These are phyloP conservation scores for Protonibea diacanthus DNA, from an alignment of 2,797 vertebrate genomes.

Conservation along the genomic window DNA sequence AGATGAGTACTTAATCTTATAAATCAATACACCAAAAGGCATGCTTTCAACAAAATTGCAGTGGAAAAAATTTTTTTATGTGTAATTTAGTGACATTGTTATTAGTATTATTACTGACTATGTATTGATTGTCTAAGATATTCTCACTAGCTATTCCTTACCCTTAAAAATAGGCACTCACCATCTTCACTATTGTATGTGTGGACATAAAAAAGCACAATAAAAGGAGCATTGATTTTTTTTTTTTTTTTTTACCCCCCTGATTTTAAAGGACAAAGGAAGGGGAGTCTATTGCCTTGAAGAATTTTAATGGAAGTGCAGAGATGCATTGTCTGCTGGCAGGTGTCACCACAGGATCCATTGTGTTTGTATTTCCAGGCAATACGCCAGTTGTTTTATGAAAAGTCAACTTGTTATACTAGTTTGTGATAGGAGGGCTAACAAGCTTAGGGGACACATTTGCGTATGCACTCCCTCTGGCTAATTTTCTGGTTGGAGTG, in stretches of 20 bases:
- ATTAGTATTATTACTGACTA: constrained; percentile 26
- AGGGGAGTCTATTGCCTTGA: constrained; percentile 44
- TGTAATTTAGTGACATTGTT: constrained; percentile 31
- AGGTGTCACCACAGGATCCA: constrained; percentile 59
- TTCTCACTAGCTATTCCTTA: constrained; percentile 43
- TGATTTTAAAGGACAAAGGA: constrained; percentile 77
- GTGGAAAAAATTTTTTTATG: background rate
- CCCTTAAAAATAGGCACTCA: constrained; percentile 55
- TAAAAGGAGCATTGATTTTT: constrained; percentile 77
- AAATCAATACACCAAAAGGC: constrained; percentile 31
- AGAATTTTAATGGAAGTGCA: constrained; percentile 55
- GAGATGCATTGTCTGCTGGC: constrained; percentile 41
- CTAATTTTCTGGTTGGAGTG: constrained; percentile 74
- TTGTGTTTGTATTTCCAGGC: constrained; percentile 54
- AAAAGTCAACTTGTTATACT: constrained; percentile 67
- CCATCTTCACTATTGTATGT: constrained; percentile 51
- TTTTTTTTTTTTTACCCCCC: constrained; percentile 37
- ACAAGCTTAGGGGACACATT: constrained; percentile 71
- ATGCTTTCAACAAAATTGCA: constrained; percentile 27
- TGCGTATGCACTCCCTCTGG: constrained; percentile 71
- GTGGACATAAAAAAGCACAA: constrained; percentile 68
- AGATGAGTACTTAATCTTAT: constrained; percentile 14
- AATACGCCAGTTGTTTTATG: constrained; percentile 50
- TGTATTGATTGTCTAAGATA: constrained; percentile 73
- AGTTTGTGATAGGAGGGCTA: constrained; percentile 65